Conservation (phyloP, 1,140 invertebrate genomes). For the Nilaparvata lugens region DNA sequence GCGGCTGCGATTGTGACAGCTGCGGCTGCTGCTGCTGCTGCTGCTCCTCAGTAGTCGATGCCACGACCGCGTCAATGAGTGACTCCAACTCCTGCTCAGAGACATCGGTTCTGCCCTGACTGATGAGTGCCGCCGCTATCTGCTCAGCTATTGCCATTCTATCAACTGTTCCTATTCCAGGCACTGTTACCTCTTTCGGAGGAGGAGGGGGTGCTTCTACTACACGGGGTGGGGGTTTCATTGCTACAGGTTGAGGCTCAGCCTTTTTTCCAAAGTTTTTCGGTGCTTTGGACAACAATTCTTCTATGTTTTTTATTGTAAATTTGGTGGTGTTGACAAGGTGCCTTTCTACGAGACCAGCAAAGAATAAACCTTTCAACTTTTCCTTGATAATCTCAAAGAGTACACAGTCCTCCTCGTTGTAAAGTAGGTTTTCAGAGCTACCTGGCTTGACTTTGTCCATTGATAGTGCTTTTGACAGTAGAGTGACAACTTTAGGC, state of each 20-base stretch:
- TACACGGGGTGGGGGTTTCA: not conserved
- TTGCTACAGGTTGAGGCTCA: not conserved
- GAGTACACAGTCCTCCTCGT: constrained; percentile 58
- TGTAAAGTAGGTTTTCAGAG: constrained; percentile 57
- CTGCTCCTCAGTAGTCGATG: constrained; percentile 46
- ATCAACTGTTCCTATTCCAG: constrained; percentile 55
- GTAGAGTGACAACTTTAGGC: constrained; percentile 59
- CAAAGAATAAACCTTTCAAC: constrained; percentile 66
- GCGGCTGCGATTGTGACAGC: not conserved
- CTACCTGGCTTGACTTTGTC: constrained; percentile 60
- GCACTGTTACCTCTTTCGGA: constrained; percentile 46
- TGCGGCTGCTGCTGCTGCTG: constrained; percentile 30
- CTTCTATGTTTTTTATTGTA: constrained; percentile 35
- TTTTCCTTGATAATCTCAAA: constrained; percentile 79
- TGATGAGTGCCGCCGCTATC: constrained; percentile 61
- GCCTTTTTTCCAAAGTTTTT: constrained; percentile 1
- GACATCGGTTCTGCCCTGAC: constrained; percentile 67
- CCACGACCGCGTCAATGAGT: constrained; percentile 63
- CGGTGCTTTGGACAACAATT: constrained; percentile 24
- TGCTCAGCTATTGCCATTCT: constrained; percentile 64
- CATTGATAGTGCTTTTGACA: constrained; percentile 62
- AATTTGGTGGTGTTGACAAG: constrained; percentile 50
- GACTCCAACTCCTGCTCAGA: constrained; percentile 63
- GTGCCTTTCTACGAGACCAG: constrained; percentile 56
- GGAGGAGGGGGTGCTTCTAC: not conserved